Conservation (phyloP, 2,888 invertebrate species). For the Ochlodes sylvanus region DNA sequence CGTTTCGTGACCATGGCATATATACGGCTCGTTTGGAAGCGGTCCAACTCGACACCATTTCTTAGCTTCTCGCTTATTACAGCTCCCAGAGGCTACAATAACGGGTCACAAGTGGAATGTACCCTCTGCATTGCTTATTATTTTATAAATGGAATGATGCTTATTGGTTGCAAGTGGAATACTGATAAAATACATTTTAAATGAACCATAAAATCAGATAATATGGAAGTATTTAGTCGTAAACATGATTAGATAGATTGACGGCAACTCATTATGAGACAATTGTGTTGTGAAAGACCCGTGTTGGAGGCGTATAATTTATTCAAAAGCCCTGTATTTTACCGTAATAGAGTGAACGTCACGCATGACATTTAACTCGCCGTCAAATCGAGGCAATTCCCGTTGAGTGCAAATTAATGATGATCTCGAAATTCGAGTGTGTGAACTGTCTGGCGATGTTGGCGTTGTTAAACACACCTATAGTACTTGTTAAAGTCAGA, state of each 20-base stretch:
- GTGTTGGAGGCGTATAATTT: too few relatives aligned
- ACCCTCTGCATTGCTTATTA: conserved; percentile 27
- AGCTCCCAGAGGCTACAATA: conserved; percentile 25
- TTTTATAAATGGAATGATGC: conserved; percentile 27
- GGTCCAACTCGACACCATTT: conserved; percentile 35
- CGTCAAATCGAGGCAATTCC: conserved; percentile 10
- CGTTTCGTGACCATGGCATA: conserved; percentile 36
- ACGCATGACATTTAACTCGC: conserved; percentile 2
- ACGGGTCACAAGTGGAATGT: conserved; percentile 35
- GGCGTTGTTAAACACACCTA: neutral
- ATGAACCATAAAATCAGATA: neutral
- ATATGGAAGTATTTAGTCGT: neutral
- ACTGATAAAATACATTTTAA: neutral
- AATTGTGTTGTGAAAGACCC: too few relatives aligned
- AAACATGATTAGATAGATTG: too few relatives aligned
- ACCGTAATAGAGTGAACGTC: neutral
- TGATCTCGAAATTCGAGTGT: neutral
- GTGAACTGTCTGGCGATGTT: conserved; percentile 7
- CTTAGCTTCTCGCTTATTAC: conserved; percentile 35
- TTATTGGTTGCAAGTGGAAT: conserved; percentile 7
- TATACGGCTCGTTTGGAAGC: conserved; percentile 37
- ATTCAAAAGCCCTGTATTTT: too few relatives aligned
- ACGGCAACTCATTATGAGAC: too few relatives aligned
- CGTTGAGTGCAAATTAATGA: conserved; percentile 19
- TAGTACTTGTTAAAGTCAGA: too few relatives aligned